Conservation (phyloP, 2,113 vertebrate genomes). For the Coptodon bakossiorum region DNA sequence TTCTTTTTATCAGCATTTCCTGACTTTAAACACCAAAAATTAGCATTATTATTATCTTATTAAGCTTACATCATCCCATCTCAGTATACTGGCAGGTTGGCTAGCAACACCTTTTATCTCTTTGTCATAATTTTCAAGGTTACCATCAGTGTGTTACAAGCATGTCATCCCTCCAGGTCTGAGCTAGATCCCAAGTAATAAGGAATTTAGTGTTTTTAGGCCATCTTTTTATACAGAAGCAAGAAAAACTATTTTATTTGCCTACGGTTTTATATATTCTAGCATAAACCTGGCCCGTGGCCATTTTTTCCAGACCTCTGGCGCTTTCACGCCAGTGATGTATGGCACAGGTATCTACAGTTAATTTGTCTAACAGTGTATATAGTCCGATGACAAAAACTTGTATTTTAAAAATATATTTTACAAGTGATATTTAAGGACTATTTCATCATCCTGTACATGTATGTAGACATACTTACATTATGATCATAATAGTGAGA, state of each 20-base stretch:
- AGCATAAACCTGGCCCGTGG: rapidly evolving
- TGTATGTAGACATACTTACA: neutral
- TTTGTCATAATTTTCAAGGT: neutral
- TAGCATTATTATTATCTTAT: neutral
- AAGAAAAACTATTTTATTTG: neutral
- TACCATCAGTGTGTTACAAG: neutral
- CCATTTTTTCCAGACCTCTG: rapidly evolving
- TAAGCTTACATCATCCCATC: neutral
- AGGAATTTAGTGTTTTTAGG: neutral
- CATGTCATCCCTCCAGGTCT: neutral
- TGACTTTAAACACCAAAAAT: neutral
- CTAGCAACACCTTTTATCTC: neutral
- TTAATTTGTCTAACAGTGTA: neutral
- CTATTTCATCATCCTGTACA: neutral
- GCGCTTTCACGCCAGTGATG: rapidly evolving
- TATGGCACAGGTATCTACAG: neutral
- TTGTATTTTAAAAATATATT: neutral
- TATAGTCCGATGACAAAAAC: neutral
- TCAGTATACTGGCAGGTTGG: neutral
- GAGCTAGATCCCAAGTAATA: neutral
- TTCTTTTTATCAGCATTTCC: neutral
- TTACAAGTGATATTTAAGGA: neutral
- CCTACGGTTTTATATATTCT: neutral
- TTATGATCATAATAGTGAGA: neutral
- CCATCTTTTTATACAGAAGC: neutral